A percentile compares a stretch with the other conserved stretches of the same genome.
Conservation (phyloP, 1,140 invertebrate species). For the Heliconius nattereri region DNA sequence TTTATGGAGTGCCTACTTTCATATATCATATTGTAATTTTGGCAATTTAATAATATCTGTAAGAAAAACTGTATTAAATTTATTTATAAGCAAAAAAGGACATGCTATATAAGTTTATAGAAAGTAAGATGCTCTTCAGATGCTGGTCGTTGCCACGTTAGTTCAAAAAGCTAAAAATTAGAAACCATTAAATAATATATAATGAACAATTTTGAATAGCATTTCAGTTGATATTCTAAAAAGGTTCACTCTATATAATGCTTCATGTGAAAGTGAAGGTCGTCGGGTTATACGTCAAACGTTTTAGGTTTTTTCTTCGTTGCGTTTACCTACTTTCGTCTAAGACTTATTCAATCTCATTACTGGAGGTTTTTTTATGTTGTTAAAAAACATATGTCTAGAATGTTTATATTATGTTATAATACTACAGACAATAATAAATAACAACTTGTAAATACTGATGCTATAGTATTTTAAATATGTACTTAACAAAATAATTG, state of each 20-base stretch:
- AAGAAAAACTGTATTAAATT: too few relatives aligned
- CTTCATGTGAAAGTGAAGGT: constrained; percentile 45
- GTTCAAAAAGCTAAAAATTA: not conserved
- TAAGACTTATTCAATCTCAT: constrained; percentile 18
- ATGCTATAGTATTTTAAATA: too few relatives aligned
- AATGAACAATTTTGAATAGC: constrained; percentile 23
- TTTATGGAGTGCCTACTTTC: too few relatives aligned
- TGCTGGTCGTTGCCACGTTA: not conserved
- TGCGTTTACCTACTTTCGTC: constrained; percentile 30
- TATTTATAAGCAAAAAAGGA: too few relatives aligned
- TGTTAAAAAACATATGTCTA: not conserved
- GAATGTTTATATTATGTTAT: not conserved
- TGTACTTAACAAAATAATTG: too few relatives aligned
- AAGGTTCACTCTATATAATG: constrained; percentile 26
- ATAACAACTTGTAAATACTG: not conserved
- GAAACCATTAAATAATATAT: not conserved
- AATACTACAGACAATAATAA: not conserved
- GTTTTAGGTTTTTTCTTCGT: constrained; percentile 47
- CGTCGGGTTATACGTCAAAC: constrained; percentile 61
- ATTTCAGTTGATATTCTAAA: constrained; percentile 19
- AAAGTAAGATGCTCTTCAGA: not conserved
- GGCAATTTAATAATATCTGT: too few relatives aligned
- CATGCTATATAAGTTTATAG: not conserved
- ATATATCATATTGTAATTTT: too few relatives aligned
- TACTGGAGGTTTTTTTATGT: constrained; percentile 6